Evolutionary conservation across 2,113 vertebrate genomes (phyloP).

Genomic region (Xiphophorus maculatus): DNA sequence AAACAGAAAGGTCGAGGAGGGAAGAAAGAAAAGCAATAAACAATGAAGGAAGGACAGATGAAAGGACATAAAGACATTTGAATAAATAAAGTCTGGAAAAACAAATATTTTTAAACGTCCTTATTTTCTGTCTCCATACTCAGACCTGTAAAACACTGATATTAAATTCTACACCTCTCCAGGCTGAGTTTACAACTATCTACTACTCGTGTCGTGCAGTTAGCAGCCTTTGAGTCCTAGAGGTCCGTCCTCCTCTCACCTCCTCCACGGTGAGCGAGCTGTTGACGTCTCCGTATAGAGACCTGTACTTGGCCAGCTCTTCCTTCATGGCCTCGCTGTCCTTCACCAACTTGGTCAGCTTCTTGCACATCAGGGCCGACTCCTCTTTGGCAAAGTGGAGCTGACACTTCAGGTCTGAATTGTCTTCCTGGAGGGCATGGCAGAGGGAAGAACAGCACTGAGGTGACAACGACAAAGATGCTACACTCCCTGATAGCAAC

Average conservation of each 20-base stretch:
- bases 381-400: conserved; percentile 98
- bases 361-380: conserved; percentile 97
- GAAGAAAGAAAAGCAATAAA: too few relatives aligned
- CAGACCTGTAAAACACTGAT: too few relatives aligned
- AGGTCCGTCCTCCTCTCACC: conserved; percentile 45
- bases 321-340: conserved; percentile 96
- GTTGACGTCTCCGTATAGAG: conserved; percentile 92
- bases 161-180: too few relatives aligned
- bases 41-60: too few relatives aligned
- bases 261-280: conserved; percentile 90
- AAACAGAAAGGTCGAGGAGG: too few relatives aligned
- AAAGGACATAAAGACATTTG: too few relatives aligned
- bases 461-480: conserved; percentile 10
- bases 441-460: conserved; percentile 14
- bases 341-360: conserved; percentile 95
- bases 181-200: neutral
- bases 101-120: too few relatives aligned
- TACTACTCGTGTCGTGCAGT: neutral
- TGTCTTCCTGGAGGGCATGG: conserved; percentile 87
- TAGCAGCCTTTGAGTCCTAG: neutral
- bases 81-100: too few relatives aligned
- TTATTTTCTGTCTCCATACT: too few relatives aligned
- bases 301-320: conserved; percentile 92
- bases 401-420: conserved; percentile 94
- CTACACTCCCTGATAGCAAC: neutral